Base-by-base conservation (phyloP, 1,140 invertebrate species). In the Heliconius hermathena region DNA sequence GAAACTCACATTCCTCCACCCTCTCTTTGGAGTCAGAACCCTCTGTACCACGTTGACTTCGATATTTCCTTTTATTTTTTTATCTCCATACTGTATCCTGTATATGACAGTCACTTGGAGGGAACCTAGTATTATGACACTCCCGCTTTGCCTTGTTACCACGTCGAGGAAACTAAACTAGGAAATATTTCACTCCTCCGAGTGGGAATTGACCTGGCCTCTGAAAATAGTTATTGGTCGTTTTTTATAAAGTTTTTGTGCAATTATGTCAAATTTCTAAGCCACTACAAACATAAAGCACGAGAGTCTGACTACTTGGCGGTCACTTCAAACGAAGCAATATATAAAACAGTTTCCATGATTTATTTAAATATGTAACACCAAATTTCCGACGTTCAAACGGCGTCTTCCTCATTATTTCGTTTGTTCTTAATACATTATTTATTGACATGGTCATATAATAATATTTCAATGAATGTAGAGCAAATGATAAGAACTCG, bases 301-400 rank as follows among this genome's bases (percentile, higher is more conserved):
- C 0, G 26, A 66, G 29, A 29, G 22, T 66, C 29, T 46, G 22
- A 16, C 22, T 52, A 73, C 22, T 73, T 73, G 72, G 72, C 72
- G 36, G 22, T 73, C 11, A 36, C 72, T 26, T 73, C 72, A 73
- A 73, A 73, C 22, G 72, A 26, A 73, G 26, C 46, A 73, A 73
- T 49, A 41, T 49, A 73, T 73, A 49, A 52, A 73, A 49, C 72
- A 18, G 36, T 73, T 73, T 49, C 4, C 49, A 49, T 73, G 72
- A 79, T 74, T 66, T 79, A 52, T 74, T 77, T 26, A 75, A 78
- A 74, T 49, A 74, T 74, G 29, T 81, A 76, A 77, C 71, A 74
- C n/a, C 41, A 60, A 60, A 60, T 60, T 22, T 60, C 54, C 54
- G n/a, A 60, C 54, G 20, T 60, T 9, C 54, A 60, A 60, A 22